Base-by-base conservation (phyloP, 2,797 vertebrate genomes). In the Xiphophorus birchmanni region DNA sequence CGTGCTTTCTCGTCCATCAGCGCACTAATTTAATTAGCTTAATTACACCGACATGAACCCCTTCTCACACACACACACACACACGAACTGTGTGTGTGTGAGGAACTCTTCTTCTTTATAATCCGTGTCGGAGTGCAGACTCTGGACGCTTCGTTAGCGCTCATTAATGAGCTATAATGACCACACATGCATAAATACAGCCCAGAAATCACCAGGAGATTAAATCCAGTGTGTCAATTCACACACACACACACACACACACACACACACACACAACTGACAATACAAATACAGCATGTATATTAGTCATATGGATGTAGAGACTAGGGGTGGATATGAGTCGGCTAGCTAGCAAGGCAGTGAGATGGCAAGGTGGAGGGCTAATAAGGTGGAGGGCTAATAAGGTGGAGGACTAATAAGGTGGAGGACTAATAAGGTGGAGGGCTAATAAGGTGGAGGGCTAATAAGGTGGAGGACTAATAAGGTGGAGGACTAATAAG, bases 1-100 rank as follows among this genome's bases (percentile, higher is more conserved):
- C 74, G 86, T 78, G 90, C 92, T 91, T 94, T 88, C 91, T 94
- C 90, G 91, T 95, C 94, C 95, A 95, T 96, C 94, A 95, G 93
- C 58, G 63, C 79, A 45, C 93, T 96, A 95, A 95, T 96, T 95
- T 95, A 96, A 96, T 96, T 96, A 96, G 94, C 93, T 91, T 95
- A 95, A 95, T 95, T 95, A 94, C 90, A 83, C n/a, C 71, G 76
- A 89, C 90, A 79, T 84, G 87, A 84, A 83, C 76, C 82, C 82
- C 74, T 63, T 65, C 85, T 71, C 84, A 23, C 73, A 42, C 79
- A 58, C 74, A 72, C 76, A 48, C 79, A 54, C 78, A 67, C 85
- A 76, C 79, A 67, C 58, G 0, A 67, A 50, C 45, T 48, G 15
- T 52, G 50, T 52, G 50, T 52, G 48, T 8, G 18, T 1, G 50